Conservation (phyloP, 2,797 vertebrate genomes). For the Atherinosoma microstoma region DNA sequence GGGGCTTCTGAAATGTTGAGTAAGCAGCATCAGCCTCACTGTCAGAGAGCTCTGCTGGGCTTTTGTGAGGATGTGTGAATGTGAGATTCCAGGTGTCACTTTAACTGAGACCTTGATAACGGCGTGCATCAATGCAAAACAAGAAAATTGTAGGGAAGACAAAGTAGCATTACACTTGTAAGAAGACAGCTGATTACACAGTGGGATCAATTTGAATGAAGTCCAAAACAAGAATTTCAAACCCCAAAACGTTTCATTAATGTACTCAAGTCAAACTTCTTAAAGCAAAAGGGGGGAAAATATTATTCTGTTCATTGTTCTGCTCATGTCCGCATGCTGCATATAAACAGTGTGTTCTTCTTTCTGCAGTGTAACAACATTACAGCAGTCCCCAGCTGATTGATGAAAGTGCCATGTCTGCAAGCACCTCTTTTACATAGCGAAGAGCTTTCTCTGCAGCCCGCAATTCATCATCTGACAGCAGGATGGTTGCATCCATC, state of each 20-base stretch:
- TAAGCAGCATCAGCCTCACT: slow-evolving; percentile 32
- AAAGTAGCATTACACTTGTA: slow-evolving; percentile 17
- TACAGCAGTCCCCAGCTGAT: slow-evolving; percentile 75
- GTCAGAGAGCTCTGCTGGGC: slow-evolving; percentile 23
- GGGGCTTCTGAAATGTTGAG: slow-evolving; percentile 26
- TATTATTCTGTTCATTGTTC: slow-evolving; percentile 23
- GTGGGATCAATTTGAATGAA: slow-evolving; percentile 26
- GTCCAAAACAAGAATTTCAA: slow-evolving; percentile 26
- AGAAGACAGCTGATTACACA: slow-evolving; percentile 45
- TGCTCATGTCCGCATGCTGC: slow-evolving; percentile 34
- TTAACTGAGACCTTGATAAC: slow-evolving; percentile 63
- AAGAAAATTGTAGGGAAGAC: slow-evolving; percentile 36
- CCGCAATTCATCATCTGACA: slow-evolving; percentile 77
- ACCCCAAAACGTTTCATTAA: slow-evolving; percentile 23
- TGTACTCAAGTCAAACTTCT: slow-evolving; percentile 16
- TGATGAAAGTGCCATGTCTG: slow-evolving; percentile 80
- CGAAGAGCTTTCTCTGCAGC: slow-evolving; percentile 67
- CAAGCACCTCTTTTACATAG: slow-evolving; percentile 82
- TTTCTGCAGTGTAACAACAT: slow-evolving; percentile 74
- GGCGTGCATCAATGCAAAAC: slow-evolving; percentile 32
- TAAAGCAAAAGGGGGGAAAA: slow-evolving; percentile 3
- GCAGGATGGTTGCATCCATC: slow-evolving; percentile 75
- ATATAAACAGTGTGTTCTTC: slow-evolving; percentile 51
- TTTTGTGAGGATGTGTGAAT: slow-evolving; percentile 37
- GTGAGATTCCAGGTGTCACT: slow-evolving; percentile 48